Conservation (phyloP, 2,113 vertebrate genomes). For the Morone saxatilis region DNA sequence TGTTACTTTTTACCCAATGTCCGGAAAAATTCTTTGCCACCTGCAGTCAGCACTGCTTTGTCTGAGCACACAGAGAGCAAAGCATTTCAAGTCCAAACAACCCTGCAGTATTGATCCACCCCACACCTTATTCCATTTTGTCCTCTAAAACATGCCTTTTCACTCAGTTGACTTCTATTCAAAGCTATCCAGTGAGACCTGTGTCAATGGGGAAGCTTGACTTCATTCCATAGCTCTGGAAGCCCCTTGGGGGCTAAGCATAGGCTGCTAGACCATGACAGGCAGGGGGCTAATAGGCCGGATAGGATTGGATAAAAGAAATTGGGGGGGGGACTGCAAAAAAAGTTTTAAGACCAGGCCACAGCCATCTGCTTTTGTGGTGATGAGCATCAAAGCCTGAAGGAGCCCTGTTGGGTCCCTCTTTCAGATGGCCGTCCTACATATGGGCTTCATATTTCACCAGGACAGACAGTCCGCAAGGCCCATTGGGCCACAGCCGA, state of each 20-base stretch:
- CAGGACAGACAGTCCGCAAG: conserved; percentile 75
- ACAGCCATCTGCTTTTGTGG: conserved; percentile 87
- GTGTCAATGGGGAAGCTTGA: conserved; percentile 82
- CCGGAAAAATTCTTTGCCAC: conserved; percentile 75
- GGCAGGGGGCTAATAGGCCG: conserved; percentile 85
- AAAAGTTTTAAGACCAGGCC: conserved; percentile 79
- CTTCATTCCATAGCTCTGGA: conserved; percentile 80
- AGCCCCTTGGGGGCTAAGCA: conserved; percentile 79
- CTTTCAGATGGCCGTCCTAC: conserved; percentile 82
- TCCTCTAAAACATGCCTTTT: conserved; percentile 84
- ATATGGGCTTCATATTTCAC: conserved; percentile 86
- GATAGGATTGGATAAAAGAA: conserved; percentile 82
- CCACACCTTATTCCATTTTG: conserved; percentile 78
- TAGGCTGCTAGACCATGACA: conserved; percentile 78
- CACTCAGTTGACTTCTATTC: conserved; percentile 84
- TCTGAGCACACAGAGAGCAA: conserved; percentile 71
- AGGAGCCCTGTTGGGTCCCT: conserved; percentile 82
- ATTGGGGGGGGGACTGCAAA: conserved; percentile 55
- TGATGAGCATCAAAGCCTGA: conserved; percentile 85
- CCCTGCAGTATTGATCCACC: conserved; percentile 78
- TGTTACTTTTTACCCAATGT: conserved; percentile 76
- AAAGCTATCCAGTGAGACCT: conserved; percentile 82
- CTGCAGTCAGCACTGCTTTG: conserved; percentile 78
- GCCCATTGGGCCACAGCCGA: conserved; percentile 70
- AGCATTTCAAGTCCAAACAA: conserved; percentile 77